Percentiles rank a stretch among this genome's conserved stretches.
Conservation (phyloP, 2,888 invertebrate genomes). For the Pyrocoelia pectoralis region DNA sequence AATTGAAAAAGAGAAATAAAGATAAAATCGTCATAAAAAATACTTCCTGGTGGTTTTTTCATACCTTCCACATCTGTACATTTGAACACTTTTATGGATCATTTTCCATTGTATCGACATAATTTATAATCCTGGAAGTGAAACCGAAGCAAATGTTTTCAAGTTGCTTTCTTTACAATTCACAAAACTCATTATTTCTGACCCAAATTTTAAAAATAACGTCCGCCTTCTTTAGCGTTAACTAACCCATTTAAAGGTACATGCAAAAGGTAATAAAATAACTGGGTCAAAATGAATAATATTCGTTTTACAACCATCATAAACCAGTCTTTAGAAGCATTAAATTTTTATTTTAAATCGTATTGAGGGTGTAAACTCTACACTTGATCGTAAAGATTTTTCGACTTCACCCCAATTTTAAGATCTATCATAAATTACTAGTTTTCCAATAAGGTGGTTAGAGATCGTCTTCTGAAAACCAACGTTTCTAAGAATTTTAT, state of each 20-base stretch:
- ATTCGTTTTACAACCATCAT: constrained; percentile 21
- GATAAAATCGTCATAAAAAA: neutral
- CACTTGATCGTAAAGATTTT: constrained; percentile 14
- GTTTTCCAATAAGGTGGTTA: constrained; percentile 4
- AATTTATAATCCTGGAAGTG: constrained; percentile 33
- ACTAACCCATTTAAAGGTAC: constrained; percentile 21
- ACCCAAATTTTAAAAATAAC: constrained; percentile 21
- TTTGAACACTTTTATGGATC: constrained; percentile 7
- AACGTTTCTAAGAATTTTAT: constrained; percentile 15
- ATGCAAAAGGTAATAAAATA: constrained; percentile 23
- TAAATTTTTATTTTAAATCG: constrained; percentile 15
- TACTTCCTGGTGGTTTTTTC: constrained; percentile 11
- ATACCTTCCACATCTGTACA: neutral
- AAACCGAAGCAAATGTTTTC: constrained; percentile 21
- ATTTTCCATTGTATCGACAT: neutral
- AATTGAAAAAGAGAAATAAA: constrained; percentile 1
- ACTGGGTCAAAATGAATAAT: constrained; percentile 28
- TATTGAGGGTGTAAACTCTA: constrained; percentile 16
- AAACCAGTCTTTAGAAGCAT: constrained; percentile 21
- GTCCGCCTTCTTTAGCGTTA: constrained; percentile 7
- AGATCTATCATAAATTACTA: constrained; percentile 20
- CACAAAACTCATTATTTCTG: constrained; percentile 19
- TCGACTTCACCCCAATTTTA: constrained; percentile 8
- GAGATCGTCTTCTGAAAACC: constrained; percentile 16
- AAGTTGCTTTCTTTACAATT: constrained; percentile 2